These are phyloP conservation scores for Julus scandinavius DNA, from an alignment of 2,888 invertebrate genomes.

Conservation along the genomic window DNA sequence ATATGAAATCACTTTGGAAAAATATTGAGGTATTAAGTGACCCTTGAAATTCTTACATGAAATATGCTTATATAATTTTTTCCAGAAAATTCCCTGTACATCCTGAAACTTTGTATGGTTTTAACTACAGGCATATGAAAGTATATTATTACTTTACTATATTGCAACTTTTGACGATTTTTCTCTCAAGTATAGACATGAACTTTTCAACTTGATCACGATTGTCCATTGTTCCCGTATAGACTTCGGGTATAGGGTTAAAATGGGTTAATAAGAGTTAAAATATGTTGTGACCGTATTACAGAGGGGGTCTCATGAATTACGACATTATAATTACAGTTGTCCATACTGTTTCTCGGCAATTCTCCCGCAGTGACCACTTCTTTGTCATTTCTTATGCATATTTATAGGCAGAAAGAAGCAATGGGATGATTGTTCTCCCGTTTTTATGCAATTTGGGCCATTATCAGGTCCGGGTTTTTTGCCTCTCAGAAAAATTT, in stretches of 20 bases:
- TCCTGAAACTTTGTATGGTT: no score
- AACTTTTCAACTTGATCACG: neutral
- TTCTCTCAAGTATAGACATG: neutral
- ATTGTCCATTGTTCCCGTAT: neutral
- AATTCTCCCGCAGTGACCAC: slow-evolving; percentile 36
- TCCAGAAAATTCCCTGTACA: no score
- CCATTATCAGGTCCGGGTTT: slow-evolving; percentile 40
- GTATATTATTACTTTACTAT: no score
- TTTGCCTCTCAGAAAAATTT: neutral
- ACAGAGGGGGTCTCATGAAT: neutral
- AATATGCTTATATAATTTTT: no score
- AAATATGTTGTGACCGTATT: neutral
- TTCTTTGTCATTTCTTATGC: slow-evolving; percentile 21
- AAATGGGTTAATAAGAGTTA: neutral
- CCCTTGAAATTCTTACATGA: no score
- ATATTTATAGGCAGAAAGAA: slow-evolving; percentile 2
- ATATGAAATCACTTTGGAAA: no score
- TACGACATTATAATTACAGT: neutral
- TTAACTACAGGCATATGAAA: no score
- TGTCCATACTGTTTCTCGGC: neutral
- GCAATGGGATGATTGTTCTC: slow-evolving; percentile 36
- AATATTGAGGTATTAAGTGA: no score
- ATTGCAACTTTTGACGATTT: no score
- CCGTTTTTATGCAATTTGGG: slow-evolving; percentile 23
- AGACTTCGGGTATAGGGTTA: neutral